phyloP scores from a whole-genome alignment of 2,797 vertebrate species.

The Geotrypetes seraphini region DNA sequence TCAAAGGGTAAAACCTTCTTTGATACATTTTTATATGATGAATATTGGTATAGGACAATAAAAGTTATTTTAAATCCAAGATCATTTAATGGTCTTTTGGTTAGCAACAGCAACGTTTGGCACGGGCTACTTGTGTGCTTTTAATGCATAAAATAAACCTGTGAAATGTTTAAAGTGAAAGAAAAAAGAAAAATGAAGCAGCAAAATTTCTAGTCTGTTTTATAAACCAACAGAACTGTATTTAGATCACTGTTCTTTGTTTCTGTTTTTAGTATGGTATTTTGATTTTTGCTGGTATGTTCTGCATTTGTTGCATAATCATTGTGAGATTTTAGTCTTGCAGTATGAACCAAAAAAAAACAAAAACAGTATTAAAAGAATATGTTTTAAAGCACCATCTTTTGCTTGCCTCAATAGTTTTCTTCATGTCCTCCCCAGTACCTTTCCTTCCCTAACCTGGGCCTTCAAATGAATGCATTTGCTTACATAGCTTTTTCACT shows the following conservation, averaged over 20 bases:
- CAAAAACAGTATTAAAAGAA: conserved; percentile 25
- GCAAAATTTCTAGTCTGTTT: neutral
- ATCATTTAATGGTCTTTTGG: no score
- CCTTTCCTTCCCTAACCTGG: conserved; percentile 1
- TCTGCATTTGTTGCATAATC: conserved; percentile 33
- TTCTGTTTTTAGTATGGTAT: neutral
- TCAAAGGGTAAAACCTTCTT: conserved; percentile 37
- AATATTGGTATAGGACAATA: conserved; percentile 34
- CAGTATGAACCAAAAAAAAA: conserved; percentile 10
- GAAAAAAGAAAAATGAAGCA: neutral
- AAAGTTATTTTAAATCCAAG: conserved; percentile 34
- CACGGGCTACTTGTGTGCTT: conserved; percentile 16
- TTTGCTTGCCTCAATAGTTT: conserved; percentile 20
- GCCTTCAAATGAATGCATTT: neutral
- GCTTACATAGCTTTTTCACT: neutral
- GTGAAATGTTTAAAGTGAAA: conserved; percentile 9
- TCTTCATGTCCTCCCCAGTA: conserved; percentile 9
- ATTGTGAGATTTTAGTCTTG: conserved; percentile 27
- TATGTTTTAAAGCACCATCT: conserved; percentile 23
- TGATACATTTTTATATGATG: conserved; percentile 36
- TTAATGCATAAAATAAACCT: neutral
- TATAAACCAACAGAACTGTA: conserved; percentile 1
- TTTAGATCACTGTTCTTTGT: conserved; percentile 4
- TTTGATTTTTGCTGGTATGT: conserved; percentile 12
- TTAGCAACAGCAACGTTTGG: conserved; percentile 21